A percentile compares a stretch with the other conserved stretches of the same genome.
Conservation (phyloP, 30 jellyfish, hydroid and myxozoan genomes). For the Aurelia sp. region DNA sequence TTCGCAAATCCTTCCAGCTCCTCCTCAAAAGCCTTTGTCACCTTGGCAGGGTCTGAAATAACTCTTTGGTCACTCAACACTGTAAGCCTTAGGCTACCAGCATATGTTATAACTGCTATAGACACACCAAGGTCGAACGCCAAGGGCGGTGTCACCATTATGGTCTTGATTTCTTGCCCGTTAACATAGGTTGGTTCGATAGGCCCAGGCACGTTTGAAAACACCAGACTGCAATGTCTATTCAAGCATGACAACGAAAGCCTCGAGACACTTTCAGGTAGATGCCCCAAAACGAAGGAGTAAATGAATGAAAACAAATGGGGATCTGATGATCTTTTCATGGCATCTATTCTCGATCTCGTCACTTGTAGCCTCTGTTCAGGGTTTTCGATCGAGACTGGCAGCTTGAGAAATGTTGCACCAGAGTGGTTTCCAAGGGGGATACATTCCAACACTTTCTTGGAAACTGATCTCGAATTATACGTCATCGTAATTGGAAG, state of each 20-base stretch:
- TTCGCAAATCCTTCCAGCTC: constrained; percentile 54
- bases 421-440: constrained; percentile 98
- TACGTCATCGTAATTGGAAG: constrained; percentile 97
- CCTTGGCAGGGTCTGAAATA: constrained; percentile 81
- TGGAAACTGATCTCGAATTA: constrained; percentile 84
- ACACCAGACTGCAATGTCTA: constrained; percentile 85
- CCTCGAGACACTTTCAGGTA: constrained; percentile 84
- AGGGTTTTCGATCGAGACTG: constrained; percentile 92
- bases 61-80: constrained; percentile 90
- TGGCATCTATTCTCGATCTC: constrained; percentile 65
- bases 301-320: constrained; percentile 94
- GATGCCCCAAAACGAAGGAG: constrained; percentile 77
- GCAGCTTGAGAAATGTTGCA: constrained; percentile 90
- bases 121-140: constrained; percentile 96
- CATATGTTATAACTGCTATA: constrained; percentile 87
- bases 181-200: constrained; percentile 72
- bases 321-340: constrained; percentile 89
- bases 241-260: constrained; percentile 74
- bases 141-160: constrained; percentile 97
- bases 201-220: constrained; percentile 99
- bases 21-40: constrained; percentile 85
- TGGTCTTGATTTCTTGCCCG: constrained; percentile 81
- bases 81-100: constrained; percentile 76
- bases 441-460: constrained; percentile 67
- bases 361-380: constrained; percentile 78